Evolutionary conservation across 1,140 invertebrate species (phyloP).

Genomic region (Calliphora vicina): DNA sequence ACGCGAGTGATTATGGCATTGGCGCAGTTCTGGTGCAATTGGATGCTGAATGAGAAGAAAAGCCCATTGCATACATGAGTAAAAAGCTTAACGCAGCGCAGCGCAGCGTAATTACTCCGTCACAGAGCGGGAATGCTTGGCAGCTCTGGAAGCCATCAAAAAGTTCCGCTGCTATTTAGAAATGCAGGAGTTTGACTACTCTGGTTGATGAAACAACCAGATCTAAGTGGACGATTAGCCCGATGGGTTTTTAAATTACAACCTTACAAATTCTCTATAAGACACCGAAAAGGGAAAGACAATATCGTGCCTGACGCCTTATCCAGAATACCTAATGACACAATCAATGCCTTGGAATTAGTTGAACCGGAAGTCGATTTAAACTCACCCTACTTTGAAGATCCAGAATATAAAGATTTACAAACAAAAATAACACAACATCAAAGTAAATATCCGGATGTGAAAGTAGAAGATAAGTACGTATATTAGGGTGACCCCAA

Average conservation of each 20-base stretch:
- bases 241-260: neutral
- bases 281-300: conserved; percentile 18
- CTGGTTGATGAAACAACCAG: neutral
- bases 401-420: conserved; percentile 4
- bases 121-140: too few relatives aligned
- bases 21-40: too few relatives aligned
- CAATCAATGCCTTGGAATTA: neutral
- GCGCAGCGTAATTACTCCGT: too few relatives aligned
- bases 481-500: too few relatives aligned
- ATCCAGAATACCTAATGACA: neutral
- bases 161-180: too few relatives aligned
- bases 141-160: too few relatives aligned
- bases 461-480: conserved; percentile 6
- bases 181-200: neutral
- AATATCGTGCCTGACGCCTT: conserved; percentile 9
- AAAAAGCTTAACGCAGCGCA: too few relatives aligned
- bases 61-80: too few relatives aligned
- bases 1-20: too few relatives aligned
- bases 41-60: too few relatives aligned
- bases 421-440: neutral
- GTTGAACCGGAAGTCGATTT: neutral
- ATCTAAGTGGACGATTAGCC: conserved; percentile 5
- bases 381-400: conserved; percentile 5
- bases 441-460: conserved; percentile 9
- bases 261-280: neutral